Percentiles rank a stretch among this genome's conserved stretches.
These are phyloP conservation scores for Pipistrellus nathusii DNA, from an alignment of 2,797 vertebrate species.

Conservation along the genomic window DNA sequence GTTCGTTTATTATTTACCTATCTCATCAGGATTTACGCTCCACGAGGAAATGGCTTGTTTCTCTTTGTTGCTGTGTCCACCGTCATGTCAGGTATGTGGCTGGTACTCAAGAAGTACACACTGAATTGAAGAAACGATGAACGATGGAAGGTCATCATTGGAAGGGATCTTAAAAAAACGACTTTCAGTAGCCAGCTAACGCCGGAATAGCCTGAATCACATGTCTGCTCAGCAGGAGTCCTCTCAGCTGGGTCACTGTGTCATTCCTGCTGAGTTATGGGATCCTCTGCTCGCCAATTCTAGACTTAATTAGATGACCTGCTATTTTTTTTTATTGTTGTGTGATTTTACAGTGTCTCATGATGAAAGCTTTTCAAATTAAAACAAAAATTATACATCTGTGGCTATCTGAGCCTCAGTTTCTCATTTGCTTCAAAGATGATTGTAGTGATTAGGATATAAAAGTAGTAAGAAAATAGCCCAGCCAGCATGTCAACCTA, in stretches of 20 bases:
- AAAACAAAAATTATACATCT: neutral
- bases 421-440: constrained; percentile 4
- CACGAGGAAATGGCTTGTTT: neutral
- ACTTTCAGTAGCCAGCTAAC: neutral
- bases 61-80: neutral
- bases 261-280: neutral
- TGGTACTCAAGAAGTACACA: neutral
- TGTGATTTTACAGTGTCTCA: neutral
- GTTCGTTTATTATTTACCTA: neutral
- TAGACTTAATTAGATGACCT: neutral
- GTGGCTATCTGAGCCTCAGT: neutral
- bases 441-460: neutral
- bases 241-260: neutral
- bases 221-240: neutral
- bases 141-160: neutral
- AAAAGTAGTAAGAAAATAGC: neutral
- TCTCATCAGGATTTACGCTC: neutral
- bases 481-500: too few species aligned
- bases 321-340: neutral
- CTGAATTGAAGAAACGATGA: constrained; percentile 8
- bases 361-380: neutral
- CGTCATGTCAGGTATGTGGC: neutral
- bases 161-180: constrained; percentile 23
- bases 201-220: neutral
- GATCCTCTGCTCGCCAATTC: neutral